Percentiles rank a stretch among this genome's conserved stretches.
Conservation (phyloP, 2,797 vertebrate species). For the Ptychadena robeensis region DNA sequence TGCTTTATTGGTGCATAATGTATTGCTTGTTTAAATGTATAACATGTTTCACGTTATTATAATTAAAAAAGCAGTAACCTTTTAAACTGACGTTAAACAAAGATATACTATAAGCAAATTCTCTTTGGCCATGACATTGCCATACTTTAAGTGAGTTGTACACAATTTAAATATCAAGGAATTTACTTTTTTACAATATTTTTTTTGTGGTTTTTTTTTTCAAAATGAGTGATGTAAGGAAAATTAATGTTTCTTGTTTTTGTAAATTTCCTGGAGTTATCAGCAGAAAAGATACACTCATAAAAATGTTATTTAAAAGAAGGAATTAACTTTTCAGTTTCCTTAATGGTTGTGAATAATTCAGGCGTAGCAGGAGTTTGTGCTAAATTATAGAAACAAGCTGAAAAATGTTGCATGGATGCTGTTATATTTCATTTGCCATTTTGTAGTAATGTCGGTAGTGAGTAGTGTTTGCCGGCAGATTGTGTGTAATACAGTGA, state of each 20-base stretch:
- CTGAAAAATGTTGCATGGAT: conserved; percentile 21
- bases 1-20: no score
- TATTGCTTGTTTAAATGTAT: neutral
- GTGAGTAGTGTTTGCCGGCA: neutral
- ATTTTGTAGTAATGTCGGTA: neutral
- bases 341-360: conserved; percentile 36
- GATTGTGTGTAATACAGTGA: neutral
- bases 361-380: conserved; percentile 21
- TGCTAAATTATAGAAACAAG: conserved; percentile 37
- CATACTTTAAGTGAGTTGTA: neutral
- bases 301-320: conserved; percentile 38
- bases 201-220: no score
- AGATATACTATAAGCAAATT: neutral
- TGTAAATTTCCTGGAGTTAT: conserved; percentile 19
- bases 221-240: neutral
- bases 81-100: no score
- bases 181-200: conserved; percentile 29
- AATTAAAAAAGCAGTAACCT: neutral
- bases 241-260: conserved; percentile 24
- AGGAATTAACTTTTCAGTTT: conserved; percentile 36
- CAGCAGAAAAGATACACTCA: conserved; percentile 26
- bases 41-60: neutral
- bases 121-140: neutral
- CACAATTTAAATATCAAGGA: neutral
- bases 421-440: neutral